These are phyloP conservation scores for Drosophila mimetica DNA, from an alignment of 2,888 invertebrate genomes.

Conservation along the genomic window DNA sequence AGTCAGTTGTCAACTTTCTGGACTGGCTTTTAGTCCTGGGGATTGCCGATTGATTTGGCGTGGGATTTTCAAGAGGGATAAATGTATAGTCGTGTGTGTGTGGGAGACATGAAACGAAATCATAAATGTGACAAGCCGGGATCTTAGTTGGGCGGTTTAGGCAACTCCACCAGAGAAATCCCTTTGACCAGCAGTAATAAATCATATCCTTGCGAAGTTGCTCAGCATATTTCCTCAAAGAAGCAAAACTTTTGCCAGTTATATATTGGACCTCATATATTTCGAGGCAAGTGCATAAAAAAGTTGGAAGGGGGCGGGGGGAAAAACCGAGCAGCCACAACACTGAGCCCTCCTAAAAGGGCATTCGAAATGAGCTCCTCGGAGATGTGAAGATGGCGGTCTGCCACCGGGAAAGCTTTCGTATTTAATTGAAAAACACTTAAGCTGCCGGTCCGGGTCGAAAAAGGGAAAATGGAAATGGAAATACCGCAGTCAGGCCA, in stretches of 20 bases:
- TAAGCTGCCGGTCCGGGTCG: conserved; percentile 43
- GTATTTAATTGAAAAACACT: conserved; percentile 72
- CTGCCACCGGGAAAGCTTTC: conserved; percentile 32
- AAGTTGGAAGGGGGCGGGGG: background rate
- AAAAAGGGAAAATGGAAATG: conserved; percentile 29
- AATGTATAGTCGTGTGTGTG: conserved; percentile 34
- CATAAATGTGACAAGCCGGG: conserved; percentile 59
- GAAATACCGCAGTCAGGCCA: conserved; percentile 48
- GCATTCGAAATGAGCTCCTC: conserved; percentile 65
- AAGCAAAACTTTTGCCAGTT: conserved; percentile 27
- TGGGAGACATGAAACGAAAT: conserved; percentile 61
- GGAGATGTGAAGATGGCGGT: conserved; percentile 27
- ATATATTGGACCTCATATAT: conserved; percentile 28
- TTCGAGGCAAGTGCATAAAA: conserved; percentile 13
- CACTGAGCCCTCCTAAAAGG: conserved; percentile 43
- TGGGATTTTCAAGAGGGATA: conserved; percentile 53
- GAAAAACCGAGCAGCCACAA: conserved; percentile 22
- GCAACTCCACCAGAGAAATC: conserved; percentile 18
- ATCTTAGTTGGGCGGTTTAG: conserved; percentile 9
- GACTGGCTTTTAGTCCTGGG: conserved; percentile 59
- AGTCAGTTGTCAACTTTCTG: conserved; percentile 72
- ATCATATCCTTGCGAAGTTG: conserved; percentile 23
- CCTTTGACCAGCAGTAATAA: conserved; percentile 31
- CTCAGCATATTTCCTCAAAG: conserved; percentile 16
- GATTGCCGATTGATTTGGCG: conserved; percentile 67